Evolutionary conservation across 2,888 invertebrate genomes (phyloP).

Genomic region (Nebria brevicollis): DNA sequence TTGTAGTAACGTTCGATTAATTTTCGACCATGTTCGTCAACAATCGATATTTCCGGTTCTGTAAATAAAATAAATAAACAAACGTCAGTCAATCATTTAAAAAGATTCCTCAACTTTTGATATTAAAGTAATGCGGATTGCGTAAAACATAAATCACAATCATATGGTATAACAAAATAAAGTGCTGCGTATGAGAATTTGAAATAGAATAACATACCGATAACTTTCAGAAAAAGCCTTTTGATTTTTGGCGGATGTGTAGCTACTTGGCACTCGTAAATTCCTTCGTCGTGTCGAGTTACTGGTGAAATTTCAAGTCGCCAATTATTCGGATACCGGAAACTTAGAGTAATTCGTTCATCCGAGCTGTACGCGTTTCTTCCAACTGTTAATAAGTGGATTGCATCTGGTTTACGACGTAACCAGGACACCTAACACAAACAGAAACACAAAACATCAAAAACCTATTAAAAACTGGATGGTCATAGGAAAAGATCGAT

Average conservation of each 20-base stretch:
- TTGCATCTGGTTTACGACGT: constrained; percentile 67
- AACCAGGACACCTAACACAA: constrained; percentile 70
- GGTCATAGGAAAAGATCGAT: not conserved
- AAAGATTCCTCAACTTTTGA: not conserved
- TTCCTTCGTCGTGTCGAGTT: constrained; percentile 69
- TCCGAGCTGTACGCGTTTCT: constrained; percentile 69
- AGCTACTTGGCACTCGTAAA: constrained; percentile 74
- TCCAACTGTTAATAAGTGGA: constrained; percentile 70
- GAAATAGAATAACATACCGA: constrained; percentile 55
- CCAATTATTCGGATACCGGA: constrained; percentile 72
- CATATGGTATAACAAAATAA: not conserved
- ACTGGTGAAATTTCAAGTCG: constrained; percentile 70
- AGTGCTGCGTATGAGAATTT: not conserved
- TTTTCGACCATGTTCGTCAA: constrained; percentile 69
- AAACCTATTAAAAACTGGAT: not conserved
- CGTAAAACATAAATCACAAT: not conserved
- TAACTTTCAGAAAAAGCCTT: constrained; percentile 69
- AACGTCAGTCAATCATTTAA: not conserved
- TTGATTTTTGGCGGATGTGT: constrained; percentile 72
- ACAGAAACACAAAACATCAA: not conserved
- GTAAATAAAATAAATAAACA: constrained; percentile 52
- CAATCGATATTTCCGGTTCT: constrained; percentile 70
- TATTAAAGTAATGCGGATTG: no score
- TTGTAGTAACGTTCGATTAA: constrained; percentile 71
- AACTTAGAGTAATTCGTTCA: constrained; percentile 68